Conservation (phyloP, 2,113 vertebrate genomes). For the Corythaeola cristata region DNA sequence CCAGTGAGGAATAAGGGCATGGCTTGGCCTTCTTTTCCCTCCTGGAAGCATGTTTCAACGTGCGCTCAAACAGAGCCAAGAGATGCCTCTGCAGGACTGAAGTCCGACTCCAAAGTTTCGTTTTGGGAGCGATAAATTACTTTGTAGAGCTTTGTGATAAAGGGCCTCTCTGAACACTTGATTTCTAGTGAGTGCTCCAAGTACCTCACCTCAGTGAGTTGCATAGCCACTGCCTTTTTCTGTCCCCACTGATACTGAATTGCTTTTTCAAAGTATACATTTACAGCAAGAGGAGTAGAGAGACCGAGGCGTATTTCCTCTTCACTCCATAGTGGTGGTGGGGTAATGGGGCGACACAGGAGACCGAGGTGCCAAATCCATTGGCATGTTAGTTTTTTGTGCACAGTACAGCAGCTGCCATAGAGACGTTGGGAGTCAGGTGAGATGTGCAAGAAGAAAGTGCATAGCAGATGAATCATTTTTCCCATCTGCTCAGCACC, state of each 20-base stretch:
- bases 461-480: not conserved
- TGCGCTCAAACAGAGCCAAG: not conserved
- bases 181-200: not conserved
- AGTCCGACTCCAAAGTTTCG: not conserved
- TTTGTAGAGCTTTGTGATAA: not conserved
- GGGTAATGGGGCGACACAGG: accelerated
- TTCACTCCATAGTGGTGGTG: not conserved
- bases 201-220: not conserved
- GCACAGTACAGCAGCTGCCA: not conserved
- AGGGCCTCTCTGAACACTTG: not conserved
- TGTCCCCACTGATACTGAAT: not conserved
- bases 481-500: conserved; percentile 22
- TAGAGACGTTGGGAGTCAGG: not conserved
- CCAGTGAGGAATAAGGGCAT: not conserved
- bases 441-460: not conserved
- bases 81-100: not conserved
- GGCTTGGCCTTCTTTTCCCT: not conserved
- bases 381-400: not conserved
- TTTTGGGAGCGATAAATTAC: not conserved
- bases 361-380: not conserved
- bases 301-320: not conserved
- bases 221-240: not conserved
- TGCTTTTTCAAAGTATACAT: not conserved
- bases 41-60: not conserved
- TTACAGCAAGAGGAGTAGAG: not conserved